Evolutionary conservation across 2,797 vertebrate genomes (phyloP), one percentile per base, ranked within the genome.

Genomic region (Poecile montanus): DNA sequence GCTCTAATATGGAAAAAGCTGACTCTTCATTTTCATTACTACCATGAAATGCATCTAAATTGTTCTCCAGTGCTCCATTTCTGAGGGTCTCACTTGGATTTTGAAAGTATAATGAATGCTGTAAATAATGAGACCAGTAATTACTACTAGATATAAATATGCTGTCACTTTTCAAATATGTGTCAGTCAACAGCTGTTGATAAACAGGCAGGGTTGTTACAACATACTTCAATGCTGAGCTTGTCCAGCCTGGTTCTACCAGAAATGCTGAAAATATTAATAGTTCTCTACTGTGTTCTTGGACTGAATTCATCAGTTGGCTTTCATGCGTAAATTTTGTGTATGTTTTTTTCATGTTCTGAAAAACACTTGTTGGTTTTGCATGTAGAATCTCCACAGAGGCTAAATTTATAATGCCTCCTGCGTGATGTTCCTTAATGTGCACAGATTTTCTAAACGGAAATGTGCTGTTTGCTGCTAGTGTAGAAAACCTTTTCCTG

Each of bases 171-270:
- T 94, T 81, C 34, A 90, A 70, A 89, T 85, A 67, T 18, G 36
- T 21, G 21, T 71, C 93, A 61, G 63, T 87, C 47, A 89, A 56
- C 0, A 21, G 60, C 19, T 54, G 80, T 66, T 94, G 91, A 93
- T 96, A 94, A 78, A 89, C 22, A 80, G 83, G 73, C 21, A 79
- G 30, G 32, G 61, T 53, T 2, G 4, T 88, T 90, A 71, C 44
- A 84, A 82, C 27, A 25, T 48, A 62, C 26, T 85, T 79, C 62
- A 76, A 67, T 44, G 44, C 47, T 58, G 94, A 95, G 76, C 76
- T 94, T 83, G 77, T 91, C 85, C 89, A 54, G 83, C 70, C 95
- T 91, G 78, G 61, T 78, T 68, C 88, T 88, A 86, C n/a, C 20
- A 89, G 73, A 67, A 83, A 22, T 50, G 79, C 16, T 85, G 91